Percentiles rank a stretch among this genome's conserved stretches.
These are phyloP conservation scores for Silurus aristotelis DNA, from an alignment of 2,797 vertebrate species.

Conservation along the genomic window DNA sequence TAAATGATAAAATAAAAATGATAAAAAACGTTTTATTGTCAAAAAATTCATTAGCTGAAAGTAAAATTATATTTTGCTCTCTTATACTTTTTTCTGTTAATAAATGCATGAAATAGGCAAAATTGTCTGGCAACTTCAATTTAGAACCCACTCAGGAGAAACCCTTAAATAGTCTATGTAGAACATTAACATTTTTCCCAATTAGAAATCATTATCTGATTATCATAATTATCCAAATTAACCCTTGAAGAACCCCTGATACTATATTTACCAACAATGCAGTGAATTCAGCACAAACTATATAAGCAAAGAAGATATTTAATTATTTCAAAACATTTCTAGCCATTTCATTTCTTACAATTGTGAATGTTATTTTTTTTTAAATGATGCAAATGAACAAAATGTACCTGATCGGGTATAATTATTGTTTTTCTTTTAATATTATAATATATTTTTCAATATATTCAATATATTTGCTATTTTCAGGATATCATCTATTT, in stretches of 20 bases:
- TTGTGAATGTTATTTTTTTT: background rate
- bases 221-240: conserved; percentile 11
- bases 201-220: conserved; percentile 3
- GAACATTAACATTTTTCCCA: background rate
- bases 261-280: too few species aligned
- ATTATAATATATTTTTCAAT: background rate
- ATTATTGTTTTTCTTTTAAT: background rate
- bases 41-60: too few species aligned
- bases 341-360: background rate
- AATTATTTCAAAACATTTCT: background rate
- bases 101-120: background rate
- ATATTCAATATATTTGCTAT: background rate
- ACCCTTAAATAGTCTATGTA: background rate
- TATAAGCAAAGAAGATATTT: too few species aligned
- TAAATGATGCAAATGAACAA: background rate
- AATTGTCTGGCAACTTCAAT: background rate
- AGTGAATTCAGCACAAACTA: too few species aligned
- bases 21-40: too few species aligned
- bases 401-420: background rate
- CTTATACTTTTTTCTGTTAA: background rate
- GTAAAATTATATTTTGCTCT: too few species aligned
- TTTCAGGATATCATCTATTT: background rate
- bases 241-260: background rate
- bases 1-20: too few species aligned
- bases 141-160: background rate